Conservation (phyloP, 2,888 invertebrate genomes). For the Melinaea marsaeus region DNA sequence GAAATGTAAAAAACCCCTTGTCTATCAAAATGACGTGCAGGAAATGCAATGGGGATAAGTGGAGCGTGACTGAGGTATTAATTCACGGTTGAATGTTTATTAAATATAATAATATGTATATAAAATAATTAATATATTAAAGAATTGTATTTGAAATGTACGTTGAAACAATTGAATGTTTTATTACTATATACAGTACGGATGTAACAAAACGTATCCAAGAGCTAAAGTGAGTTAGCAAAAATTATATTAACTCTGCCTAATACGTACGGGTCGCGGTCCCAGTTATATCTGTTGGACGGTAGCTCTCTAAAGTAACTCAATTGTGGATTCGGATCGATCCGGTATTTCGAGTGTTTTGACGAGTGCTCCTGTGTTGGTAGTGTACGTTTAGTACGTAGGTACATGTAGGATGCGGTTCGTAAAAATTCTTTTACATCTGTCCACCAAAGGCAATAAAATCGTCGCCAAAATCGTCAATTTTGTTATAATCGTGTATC, state of each 20-base stretch:
- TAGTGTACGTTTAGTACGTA: neutral
- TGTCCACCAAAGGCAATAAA: neutral
- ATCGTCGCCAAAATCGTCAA: neutral
- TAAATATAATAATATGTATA: neutral
- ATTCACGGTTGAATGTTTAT: neutral
- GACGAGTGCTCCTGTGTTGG: neutral
- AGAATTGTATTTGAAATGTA: neutral
- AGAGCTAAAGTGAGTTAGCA: conserved; percentile 43
- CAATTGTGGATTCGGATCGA: conserved; percentile 45
- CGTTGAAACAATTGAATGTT: neutral
- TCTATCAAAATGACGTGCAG: conserved; percentile 38
- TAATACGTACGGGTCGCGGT: conserved; percentile 30
- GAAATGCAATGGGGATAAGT: conserved; percentile 24
- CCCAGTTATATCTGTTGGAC: conserved; percentile 42
- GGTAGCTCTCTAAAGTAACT: conserved; percentile 47
- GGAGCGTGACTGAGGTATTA: conserved; percentile 22
- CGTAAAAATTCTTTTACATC: neutral
- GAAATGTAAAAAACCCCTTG: conserved; percentile 35
- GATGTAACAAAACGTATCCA: conserved; percentile 17
- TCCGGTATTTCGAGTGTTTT: conserved; percentile 37
- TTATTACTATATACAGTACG: conserved; percentile 2
- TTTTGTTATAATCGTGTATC: conserved; percentile 15
- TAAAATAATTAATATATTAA: neutral
- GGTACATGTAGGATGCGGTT: neutral
- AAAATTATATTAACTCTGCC: conserved; percentile 49